Evolutionary conservation across 64 coral and sea anemone genomes (phyloP).

Genomic region (Hydrozoanthus tunicans): DNA sequence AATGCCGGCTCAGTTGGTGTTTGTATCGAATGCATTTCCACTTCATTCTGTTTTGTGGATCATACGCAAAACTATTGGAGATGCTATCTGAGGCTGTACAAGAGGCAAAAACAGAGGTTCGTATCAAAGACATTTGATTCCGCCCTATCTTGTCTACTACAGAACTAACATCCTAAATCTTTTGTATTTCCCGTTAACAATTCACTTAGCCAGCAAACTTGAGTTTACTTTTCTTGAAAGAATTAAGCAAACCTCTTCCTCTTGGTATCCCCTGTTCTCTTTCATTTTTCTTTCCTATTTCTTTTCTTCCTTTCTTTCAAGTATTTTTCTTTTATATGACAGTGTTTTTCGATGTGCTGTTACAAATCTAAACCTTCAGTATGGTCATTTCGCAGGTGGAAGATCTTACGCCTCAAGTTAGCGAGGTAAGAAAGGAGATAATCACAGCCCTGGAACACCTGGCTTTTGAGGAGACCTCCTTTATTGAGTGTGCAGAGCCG

Average conservation of each 20-base stretch:
- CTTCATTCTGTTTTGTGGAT: conserved; percentile 83
- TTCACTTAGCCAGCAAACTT: too few species aligned
- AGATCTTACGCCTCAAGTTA: conserved; percentile 72
- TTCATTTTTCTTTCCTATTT: too few species aligned
- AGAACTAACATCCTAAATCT: too few species aligned
- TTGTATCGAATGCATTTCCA: conserved; percentile 89
- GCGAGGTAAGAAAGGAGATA: conserved; percentile 69
- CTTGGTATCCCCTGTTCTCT: too few species aligned
- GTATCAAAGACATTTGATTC: not conserved
- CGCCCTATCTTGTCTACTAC: not conserved
- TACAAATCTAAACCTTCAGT: not conserved
- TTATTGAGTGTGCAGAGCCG: conserved; percentile 31
- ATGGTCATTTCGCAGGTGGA: conserved; percentile 55
- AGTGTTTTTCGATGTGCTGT: too few species aligned
- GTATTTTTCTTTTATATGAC: too few species aligned
- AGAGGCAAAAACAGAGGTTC: conserved; percentile 55
- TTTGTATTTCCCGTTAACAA: too few species aligned
- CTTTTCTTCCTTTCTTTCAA: too few species aligned
- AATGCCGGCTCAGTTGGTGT: conserved; percentile 72
- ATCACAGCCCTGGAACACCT: conserved; percentile 76
- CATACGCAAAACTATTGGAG: conserved; percentile 75
- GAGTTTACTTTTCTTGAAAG: too few species aligned
- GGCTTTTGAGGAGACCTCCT: conserved; percentile 33
- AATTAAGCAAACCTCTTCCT: too few species aligned
- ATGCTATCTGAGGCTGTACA: conserved; percentile 66